Evolutionary conservation across 2,113 vertebrate species (phyloP).

Genomic region (Crypturellus undulatus): DNA sequence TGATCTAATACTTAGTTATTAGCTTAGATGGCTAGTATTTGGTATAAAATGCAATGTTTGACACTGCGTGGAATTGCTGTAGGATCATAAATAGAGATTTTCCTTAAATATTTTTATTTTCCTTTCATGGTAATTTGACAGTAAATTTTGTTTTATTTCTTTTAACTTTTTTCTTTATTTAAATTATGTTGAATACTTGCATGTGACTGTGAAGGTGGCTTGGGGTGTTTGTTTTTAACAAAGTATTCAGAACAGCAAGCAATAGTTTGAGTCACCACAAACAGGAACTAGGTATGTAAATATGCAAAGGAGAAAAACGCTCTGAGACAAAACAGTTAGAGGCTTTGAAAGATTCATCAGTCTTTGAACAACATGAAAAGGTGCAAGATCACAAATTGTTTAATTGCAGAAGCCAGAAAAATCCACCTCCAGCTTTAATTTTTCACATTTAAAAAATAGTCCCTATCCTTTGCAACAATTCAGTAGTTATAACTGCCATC

Average conservation of each 20-base stretch:
- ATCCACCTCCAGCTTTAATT: not conserved
- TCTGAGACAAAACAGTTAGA: not conserved
- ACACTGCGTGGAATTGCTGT: not conserved
- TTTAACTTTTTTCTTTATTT: not conserved
- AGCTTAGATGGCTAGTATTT: not conserved
- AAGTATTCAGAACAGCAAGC: not conserved
- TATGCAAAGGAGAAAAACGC: not conserved
- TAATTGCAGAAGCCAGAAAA: not conserved
- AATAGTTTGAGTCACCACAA: not conserved
- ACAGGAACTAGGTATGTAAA: not conserved
- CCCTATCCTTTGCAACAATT: not conserved
- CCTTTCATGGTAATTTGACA: not conserved
- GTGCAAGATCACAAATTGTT: slow-evolving; percentile 1
- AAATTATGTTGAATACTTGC: not conserved
- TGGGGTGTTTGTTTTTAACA: not conserved
- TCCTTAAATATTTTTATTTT: not conserved
- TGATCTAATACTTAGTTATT: not conserved
- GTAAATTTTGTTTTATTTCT: not conserved
- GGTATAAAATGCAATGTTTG: not conserved
- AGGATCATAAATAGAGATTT: not conserved
- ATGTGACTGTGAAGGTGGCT: not conserved
- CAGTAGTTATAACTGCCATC: not conserved
- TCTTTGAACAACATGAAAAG: not conserved
- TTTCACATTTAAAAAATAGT: not conserved
- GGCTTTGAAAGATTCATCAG: not conserved